phyloP scores from a whole-genome alignment of 2,888 invertebrate species.

The Brachyptera putata region DNA sequence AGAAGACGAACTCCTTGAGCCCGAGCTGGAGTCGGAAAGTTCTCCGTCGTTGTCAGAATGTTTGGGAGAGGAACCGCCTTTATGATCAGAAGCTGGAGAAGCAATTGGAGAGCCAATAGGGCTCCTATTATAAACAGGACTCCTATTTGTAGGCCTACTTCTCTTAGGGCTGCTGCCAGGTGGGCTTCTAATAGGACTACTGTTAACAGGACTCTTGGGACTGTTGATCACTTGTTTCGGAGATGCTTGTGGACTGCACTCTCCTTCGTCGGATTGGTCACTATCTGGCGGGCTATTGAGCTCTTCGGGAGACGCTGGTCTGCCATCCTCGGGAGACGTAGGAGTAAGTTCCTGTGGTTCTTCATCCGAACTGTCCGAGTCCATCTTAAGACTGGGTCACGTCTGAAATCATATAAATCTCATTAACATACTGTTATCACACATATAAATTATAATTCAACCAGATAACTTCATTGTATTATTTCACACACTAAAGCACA shows the following conservation, averaged over 20 bases:
- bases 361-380: slow-evolving; percentile 33
- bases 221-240: not conserved
- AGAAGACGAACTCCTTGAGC: slow-evolving; percentile 10
- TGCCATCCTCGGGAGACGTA: slow-evolving; percentile 4
- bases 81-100: not conserved
- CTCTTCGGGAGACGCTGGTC: not conserved
- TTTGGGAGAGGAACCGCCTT: slow-evolving; percentile 19
- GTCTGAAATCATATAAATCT: slow-evolving; percentile 19
- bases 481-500: too few relatives aligned
- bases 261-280: slow-evolving; percentile 9
- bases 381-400: slow-evolving; percentile 23
- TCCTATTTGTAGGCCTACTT: too few relatives aligned
- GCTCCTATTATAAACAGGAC: not conserved
- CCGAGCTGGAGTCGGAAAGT: slow-evolving; percentile 26
- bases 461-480: too few relatives aligned
- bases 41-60: slow-evolving; percentile 28
- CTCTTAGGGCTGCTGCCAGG: not conserved
- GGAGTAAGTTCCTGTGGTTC: not conserved
- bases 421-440: not conserved
- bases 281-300: slow-evolving; percentile 2
- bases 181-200: not conserved
- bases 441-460: not conserved
- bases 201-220: not conserved
- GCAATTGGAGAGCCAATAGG: not conserved
- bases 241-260: not conserved